Conservation (phyloP, 2,797 vertebrate genomes). For the Loriculus beryllinus region DNA sequence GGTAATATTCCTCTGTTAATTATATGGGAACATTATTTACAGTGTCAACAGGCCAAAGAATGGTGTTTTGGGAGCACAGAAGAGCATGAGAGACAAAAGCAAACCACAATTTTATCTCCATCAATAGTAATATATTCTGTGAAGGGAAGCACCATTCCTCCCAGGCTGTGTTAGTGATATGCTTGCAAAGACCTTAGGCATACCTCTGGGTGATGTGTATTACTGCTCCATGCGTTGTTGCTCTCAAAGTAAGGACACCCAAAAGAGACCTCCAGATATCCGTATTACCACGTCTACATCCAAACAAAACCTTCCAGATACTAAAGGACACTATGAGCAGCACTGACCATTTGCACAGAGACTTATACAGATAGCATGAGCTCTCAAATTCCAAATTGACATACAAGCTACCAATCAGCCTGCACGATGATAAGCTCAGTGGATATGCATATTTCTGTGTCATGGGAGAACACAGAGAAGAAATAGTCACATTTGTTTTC, state of each 20-base stretch:
- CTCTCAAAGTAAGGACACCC: not conserved
- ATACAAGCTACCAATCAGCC: not conserved
- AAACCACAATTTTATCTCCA: not conserved
- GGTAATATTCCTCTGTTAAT: not conserved
- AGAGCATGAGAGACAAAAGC: not conserved
- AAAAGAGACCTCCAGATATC: not conserved
- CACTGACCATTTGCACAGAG: not conserved
- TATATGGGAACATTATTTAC: not conserved
- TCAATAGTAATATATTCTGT: not conserved
- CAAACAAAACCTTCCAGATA: not conserved
- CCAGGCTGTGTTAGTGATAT: not conserved
- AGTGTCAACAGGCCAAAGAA: not conserved
- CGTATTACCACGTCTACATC: not conserved
- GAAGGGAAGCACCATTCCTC: not conserved
- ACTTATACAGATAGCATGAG: not conserved
- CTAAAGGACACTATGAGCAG: not conserved
- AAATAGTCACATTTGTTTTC: not conserved
- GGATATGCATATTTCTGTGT: not conserved
- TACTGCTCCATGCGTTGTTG: not conserved
- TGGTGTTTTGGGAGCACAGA: not conserved
- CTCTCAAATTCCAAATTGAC: not conserved
- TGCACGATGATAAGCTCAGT: not conserved
- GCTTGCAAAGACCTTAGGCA: not conserved
- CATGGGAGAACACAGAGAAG: not conserved
- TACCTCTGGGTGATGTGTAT: rapidly evolving